Percentiles rank a stretch among this genome's conserved stretches.
Evolutionary conservation across 2,797 vertebrate genomes (phyloP).

Genomic region (Fringilla coelebs): DNA sequence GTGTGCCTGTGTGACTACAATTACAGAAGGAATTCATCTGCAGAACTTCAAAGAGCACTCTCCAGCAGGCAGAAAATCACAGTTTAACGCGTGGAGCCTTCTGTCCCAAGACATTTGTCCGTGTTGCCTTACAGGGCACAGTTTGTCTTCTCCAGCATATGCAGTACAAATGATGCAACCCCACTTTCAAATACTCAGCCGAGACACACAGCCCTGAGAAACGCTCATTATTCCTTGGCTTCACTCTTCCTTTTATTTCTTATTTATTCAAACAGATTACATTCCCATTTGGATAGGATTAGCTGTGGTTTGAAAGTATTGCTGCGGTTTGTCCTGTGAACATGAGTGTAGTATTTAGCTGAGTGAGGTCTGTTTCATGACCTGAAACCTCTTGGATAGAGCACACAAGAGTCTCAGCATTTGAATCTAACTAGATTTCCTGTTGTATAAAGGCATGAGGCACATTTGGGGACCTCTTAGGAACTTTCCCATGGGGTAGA

Average conservation of each 20-base stretch:
- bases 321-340: conserved; percentile 53
- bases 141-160: background rate
- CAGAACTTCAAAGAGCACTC: background rate
- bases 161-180: conserved; percentile 29
- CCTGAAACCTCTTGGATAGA: conserved; percentile 48
- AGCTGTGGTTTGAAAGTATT: conserved; percentile 54
- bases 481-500: background rate
- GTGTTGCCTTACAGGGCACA: background rate
- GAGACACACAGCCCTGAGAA: conserved; percentile 18
- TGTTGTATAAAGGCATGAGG: conserved; percentile 15
- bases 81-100: background rate
- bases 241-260: conserved; percentile 45
- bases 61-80: conserved; percentile 16
- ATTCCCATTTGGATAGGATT: conserved; percentile 64
- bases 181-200: background rate
- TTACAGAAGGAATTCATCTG: background rate
- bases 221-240: conserved; percentile 7
- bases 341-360: conserved; percentile 53
- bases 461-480: background rate
- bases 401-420: conserved; percentile 6
- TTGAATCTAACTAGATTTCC: conserved; percentile 53
- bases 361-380: conserved; percentile 36
- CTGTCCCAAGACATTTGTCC: background rate
- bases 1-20: background rate
- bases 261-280: conserved; percentile 65